These are phyloP conservation scores for Pinna nobilis DNA, from an alignment of 1,140 invertebrate species.

Conservation along the genomic window DNA sequence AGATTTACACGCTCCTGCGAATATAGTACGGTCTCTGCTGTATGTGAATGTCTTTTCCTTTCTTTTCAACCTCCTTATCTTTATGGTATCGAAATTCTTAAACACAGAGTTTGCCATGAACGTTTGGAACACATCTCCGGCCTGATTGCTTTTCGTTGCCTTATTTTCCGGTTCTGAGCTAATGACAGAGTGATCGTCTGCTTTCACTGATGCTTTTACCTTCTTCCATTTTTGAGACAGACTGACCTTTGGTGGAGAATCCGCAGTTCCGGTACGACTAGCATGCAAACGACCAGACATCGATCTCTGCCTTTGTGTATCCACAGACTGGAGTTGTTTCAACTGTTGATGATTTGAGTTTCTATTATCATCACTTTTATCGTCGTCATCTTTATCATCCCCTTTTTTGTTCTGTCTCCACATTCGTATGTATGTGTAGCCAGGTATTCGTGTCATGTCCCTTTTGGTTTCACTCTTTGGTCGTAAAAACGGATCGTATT, in stretches of 20 bases:
- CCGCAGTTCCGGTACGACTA: no score
- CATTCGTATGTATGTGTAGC: constrained; percentile 9
- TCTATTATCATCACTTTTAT: neutral
- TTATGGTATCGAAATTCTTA: neutral
- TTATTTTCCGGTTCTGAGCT: neutral
- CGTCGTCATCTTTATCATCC: constrained; percentile 12
- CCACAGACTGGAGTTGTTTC: constrained; percentile 9
- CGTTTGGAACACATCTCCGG: constrained; percentile 5
- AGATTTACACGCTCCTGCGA: constrained; percentile 39
- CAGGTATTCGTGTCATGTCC: constrained; percentile 16
- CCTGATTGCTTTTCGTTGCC: neutral
- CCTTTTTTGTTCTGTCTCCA: constrained; percentile 17
- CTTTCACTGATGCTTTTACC: no score
- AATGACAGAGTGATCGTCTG: no score
- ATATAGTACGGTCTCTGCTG: constrained; percentile 35
- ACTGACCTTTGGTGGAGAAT: no score
- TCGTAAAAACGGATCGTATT: constrained; percentile 37
- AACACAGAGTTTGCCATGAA: constrained; percentile 14
- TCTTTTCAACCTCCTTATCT: constrained; percentile 15
- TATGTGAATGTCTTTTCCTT: constrained; percentile 31
- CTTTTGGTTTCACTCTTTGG: constrained; percentile 7
- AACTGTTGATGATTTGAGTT: neutral
- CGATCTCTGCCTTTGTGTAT: no score
- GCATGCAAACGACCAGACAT: no score
- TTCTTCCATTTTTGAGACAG: no score